These are phyloP conservation scores for Alethe diademata DNA, from an alignment of 2,113 vertebrate species.

Conservation along the genomic window DNA sequence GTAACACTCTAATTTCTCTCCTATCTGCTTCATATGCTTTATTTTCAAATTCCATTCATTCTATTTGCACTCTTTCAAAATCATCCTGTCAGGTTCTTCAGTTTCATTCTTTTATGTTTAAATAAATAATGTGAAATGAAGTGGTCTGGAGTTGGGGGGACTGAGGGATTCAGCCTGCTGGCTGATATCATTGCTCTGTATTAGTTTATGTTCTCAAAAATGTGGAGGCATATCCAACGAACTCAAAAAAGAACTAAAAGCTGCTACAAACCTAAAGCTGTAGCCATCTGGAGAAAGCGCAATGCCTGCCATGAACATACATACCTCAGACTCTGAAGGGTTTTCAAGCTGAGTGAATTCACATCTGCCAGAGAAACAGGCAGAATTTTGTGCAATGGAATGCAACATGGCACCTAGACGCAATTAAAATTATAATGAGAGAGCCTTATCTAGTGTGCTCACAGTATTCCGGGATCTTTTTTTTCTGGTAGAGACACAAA, in stretches of 20 bases:
- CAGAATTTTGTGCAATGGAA: background rate
- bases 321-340: background rate
- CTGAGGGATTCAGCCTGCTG: background rate
- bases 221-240: background rate
- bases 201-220: background rate
- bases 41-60: background rate
- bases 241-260: background rate
- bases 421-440: slow-evolving; percentile 9
- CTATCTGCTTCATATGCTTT: background rate
- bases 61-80: background rate
- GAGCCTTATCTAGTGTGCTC: background rate
- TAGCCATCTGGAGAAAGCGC: slow-evolving; percentile 19
- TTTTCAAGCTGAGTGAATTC: slow-evolving; percentile 24
- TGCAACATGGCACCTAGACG: background rate
- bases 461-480: background rate
- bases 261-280: background rate
- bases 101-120: background rate
- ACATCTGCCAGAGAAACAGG: background rate
- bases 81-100: background rate
- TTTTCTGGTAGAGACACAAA: background rate
- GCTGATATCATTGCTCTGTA: background rate
- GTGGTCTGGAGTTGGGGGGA: rapidly evolving
- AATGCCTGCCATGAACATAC: background rate
- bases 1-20: background rate
- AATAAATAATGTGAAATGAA: background rate